These are phyloP conservation scores for Lycopodina hypogea DNA, from an alignment of 37 sponge, comb jelly and placozoan genomes.

Conservation along the genomic window DNA sequence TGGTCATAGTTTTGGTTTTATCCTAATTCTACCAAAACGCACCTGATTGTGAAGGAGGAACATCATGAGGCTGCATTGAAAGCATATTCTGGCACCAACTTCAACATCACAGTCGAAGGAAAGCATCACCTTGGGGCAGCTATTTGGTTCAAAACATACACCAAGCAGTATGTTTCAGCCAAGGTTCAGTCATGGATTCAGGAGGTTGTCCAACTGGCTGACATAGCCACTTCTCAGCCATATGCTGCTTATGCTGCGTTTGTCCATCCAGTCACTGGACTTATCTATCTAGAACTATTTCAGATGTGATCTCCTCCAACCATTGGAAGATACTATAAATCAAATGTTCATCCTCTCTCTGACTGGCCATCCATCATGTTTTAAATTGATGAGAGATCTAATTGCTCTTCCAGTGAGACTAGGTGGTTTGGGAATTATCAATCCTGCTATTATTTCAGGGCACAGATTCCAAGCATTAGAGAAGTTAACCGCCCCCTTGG, in stretches of 20 bases:
- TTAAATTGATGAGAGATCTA: constrained; percentile 14
- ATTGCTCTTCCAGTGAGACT: constrained; percentile 22
- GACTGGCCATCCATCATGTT: constrained; percentile 31
- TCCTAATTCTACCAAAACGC: constrained; percentile 52
- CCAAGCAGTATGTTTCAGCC: constrained; percentile 23
- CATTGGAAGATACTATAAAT: constrained; percentile 37
- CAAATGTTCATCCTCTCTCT: constrained; percentile 17
- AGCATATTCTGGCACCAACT: constrained; percentile 26
- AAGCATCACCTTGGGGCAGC: constrained; percentile 43
- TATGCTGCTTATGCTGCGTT: constrained; percentile 33
- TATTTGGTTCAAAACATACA: constrained; percentile 17
- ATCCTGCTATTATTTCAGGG: not conserved
- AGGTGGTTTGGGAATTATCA: constrained; percentile 42
- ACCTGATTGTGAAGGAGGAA: constrained; percentile 44
- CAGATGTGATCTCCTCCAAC: constrained; percentile 37
- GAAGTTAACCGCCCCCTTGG: constrained; percentile 30
- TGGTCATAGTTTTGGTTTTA: constrained; percentile 51
- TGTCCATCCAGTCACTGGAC: constrained; percentile 4
- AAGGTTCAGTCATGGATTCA: constrained; percentile 23
- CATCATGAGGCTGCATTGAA: constrained; percentile 8
- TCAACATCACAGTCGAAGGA: constrained; percentile 38
- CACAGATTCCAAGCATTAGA: constrained; percentile 17
- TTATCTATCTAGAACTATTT: constrained; percentile 20
- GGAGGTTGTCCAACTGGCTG: constrained; percentile 14
- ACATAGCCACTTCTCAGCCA: constrained; percentile 18